Conservation (phyloP, 2,113 vertebrate genomes). For the Larimichthys crocea region DNA sequence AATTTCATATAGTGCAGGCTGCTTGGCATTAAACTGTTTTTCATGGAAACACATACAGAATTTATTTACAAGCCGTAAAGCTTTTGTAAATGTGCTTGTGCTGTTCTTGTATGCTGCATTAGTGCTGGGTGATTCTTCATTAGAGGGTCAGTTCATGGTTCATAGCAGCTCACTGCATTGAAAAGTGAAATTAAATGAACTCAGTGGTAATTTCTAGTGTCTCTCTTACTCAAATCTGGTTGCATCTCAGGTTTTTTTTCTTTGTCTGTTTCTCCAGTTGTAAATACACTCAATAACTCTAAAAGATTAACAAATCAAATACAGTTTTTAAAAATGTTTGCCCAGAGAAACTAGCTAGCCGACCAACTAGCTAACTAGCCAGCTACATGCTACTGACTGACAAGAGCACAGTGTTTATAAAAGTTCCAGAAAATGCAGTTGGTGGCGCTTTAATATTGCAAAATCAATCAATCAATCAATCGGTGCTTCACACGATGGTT, state of each 20-base stretch:
- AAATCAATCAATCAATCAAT: too few species aligned
- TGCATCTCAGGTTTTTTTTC: background rate
- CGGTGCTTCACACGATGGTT: too few species aligned
- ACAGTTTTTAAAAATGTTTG: background rate
- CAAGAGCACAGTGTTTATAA: background rate
- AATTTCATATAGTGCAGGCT: constrained; percentile 32
- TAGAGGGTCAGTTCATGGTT: background rate
- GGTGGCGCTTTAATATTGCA: too few species aligned
- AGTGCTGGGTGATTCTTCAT: background rate
- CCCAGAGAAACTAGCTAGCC: too few species aligned
- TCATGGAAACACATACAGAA: background rate
- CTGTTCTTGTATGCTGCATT: background rate
- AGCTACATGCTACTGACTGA: too few species aligned
- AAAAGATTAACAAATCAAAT: background rate
- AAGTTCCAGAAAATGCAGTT: background rate
- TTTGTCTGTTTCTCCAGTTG: background rate
- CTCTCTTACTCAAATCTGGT: background rate
- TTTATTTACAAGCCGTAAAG: background rate
- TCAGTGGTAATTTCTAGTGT: background rate
- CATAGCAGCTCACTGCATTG: background rate
- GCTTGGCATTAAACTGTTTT: background rate
- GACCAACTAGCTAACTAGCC: too few species aligned
- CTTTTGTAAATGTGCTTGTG: background rate
- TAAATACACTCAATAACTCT: background rate
- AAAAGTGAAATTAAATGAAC: background rate